These are phyloP conservation scores for Aphodius granarius DNA, from an alignment of 2,888 invertebrate genomes.

Conservation along the genomic window DNA sequence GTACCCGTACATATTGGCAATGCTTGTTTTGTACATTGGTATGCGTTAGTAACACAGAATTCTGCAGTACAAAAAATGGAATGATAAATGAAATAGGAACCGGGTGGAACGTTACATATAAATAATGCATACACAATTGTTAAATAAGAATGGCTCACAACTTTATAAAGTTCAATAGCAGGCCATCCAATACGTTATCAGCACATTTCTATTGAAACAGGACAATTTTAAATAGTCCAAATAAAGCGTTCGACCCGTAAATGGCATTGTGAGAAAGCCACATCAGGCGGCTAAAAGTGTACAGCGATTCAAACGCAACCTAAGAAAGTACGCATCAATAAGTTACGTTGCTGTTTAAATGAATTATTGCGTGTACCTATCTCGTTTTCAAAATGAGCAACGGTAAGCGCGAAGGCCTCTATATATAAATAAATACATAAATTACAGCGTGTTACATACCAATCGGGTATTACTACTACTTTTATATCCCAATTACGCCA, in stretches of 20 bases:
- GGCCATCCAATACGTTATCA: conserved; percentile 40
- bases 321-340: conserved; percentile 27
- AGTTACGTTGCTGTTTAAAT: conserved; percentile 5
- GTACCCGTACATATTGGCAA: background rate
- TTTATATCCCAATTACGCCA: conserved; percentile 11
- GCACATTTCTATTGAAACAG: conserved; percentile 43
- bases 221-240: conserved; percentile 45
- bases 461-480: background rate
- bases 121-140: conserved; percentile 26
- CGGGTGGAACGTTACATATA: conserved; percentile 23
- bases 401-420: background rate
- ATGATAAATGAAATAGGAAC: conserved; percentile 27
- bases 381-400: background rate
- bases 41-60: conserved; percentile 9
- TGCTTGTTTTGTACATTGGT: conserved; percentile 10
- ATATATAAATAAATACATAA: background rate
- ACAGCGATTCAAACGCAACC: conserved; percentile 27
- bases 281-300: conserved; percentile 30
- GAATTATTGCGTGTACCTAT: conserved; percentile 7
- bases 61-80: conserved; percentile 1
- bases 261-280: conserved; percentile 46
- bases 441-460: background rate
- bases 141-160: conserved; percentile 26
- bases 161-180: conserved; percentile 34
- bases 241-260: conserved; percentile 44